A percentile compares a stretch with the other conserved stretches of the same genome.
phyloP scores from a whole-genome alignment of 2,113 vertebrate species.

The Heterotilapia buettikoferi region DNA sequence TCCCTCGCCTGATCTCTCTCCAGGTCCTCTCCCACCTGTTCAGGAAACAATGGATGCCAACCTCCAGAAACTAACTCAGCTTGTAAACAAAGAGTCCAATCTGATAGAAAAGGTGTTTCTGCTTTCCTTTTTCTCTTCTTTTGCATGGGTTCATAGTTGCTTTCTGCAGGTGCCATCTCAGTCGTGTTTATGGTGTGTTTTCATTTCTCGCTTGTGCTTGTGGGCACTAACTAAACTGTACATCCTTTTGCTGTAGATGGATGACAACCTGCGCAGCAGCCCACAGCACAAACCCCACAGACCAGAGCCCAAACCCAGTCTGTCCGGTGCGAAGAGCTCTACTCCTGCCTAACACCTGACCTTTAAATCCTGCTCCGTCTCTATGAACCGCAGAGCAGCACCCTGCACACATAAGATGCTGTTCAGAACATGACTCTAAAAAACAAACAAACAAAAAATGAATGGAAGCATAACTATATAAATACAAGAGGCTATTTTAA shows the following conservation, averaged over 20 bases:
- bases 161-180: slow-evolving; percentile 1
- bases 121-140: slow-evolving; percentile 53
- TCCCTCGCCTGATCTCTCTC: slow-evolving; percentile 50
- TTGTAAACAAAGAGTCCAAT: slow-evolving; percentile 99
- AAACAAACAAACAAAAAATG: not conserved
- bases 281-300: slow-evolving; percentile 89
- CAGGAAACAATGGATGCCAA: slow-evolving; percentile 91
- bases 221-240: not conserved
- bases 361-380: not conserved
- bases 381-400: not conserved
- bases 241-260: slow-evolving; percentile 83
- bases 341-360: slow-evolving; percentile 73
- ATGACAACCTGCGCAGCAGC: slow-evolving; percentile 94
- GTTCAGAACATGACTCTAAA: not conserved
- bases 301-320: slow-evolving; percentile 77
- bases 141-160: slow-evolving; percentile 31
- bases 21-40: slow-evolving; percentile 80
- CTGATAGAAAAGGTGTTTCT: slow-evolving; percentile 97
- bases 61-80: slow-evolving; percentile 98
- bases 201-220: not conserved
- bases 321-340: slow-evolving; percentile 71
- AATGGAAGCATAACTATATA: not conserved
- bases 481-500: slow-evolving; percentile 18
- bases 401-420: not conserved
- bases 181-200: not conserved